These are phyloP conservation scores for Drosophila hamatofila DNA, from an alignment of 2,888 invertebrate genomes.

Conservation along the genomic window DNA sequence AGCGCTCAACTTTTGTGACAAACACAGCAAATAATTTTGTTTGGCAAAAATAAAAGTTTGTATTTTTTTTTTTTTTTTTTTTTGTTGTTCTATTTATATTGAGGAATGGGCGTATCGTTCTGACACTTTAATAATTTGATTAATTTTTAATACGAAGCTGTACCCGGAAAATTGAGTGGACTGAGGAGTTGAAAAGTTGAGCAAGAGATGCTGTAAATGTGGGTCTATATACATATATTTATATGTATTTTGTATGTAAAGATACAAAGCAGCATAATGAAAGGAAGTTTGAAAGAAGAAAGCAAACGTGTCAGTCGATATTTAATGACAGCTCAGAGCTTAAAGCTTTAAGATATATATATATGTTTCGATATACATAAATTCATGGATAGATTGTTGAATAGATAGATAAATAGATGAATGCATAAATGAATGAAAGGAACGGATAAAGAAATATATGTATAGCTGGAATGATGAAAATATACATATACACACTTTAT, in stretches of 20 bases:
- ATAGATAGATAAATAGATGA: neutral
- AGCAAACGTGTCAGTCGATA: neutral
- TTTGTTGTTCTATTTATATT: conserved; percentile 6
- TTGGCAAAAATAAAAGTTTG: conserved; percentile 40
- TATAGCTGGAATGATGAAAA: neutral
- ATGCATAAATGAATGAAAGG: neutral
- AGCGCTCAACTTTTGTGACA: conserved; percentile 17
- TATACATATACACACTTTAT: neutral
- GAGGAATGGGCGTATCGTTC: conserved; percentile 27
- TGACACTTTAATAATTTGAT: conserved; percentile 47
- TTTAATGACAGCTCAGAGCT: too few relatives aligned
- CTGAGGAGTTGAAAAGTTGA: neutral
- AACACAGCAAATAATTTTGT: conserved; percentile 33
- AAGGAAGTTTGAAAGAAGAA: neutral
- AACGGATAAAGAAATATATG: neutral
- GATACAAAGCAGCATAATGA: too few relatives aligned
- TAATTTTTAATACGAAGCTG: conserved; percentile 14
- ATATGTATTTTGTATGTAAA: neutral
- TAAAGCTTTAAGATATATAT: too few relatives aligned
- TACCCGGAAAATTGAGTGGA: neutral
- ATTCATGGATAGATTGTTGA: neutral
- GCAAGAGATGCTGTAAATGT: neutral
- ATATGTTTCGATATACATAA: too few relatives aligned
- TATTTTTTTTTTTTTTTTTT: conserved; percentile 30
- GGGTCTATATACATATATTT: neutral